These are phyloP conservation scores for Darevskia nairensis DNA, from an alignment of 2,797 vertebrate species.

Conservation along the genomic window DNA sequence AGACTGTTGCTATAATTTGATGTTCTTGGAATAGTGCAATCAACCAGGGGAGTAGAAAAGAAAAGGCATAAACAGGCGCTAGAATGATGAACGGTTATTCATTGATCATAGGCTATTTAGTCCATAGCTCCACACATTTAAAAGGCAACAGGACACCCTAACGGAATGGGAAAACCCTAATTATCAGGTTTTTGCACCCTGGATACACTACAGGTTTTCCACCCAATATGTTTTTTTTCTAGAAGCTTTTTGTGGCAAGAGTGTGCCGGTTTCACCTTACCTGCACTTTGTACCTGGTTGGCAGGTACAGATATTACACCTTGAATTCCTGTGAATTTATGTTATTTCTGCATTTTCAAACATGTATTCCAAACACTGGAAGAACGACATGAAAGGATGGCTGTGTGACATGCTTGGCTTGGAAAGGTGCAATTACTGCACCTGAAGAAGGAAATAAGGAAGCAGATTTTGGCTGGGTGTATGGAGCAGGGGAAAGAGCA, in stretches of 20 bases:
- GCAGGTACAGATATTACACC: neutral
- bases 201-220: no score
- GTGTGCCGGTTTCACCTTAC: neutral
- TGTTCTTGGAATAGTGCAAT: constrained; percentile 23
- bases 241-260: neutral
- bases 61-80: neutral
- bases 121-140: neutral
- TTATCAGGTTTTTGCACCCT: neutral
- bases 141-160: neutral
- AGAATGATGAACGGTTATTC: neutral
- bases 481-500: constrained; percentile 58
- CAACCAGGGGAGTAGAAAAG: neutral
- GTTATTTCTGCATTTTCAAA: neutral
- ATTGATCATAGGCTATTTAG: constrained; percentile 8
- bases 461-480: constrained; percentile 44
- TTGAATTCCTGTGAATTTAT: neutral
- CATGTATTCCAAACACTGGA: neutral
- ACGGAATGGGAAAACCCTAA: neutral
- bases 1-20: constrained; percentile 21
- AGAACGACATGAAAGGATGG: neutral
- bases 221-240: neutral
- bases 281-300: neutral
- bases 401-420: neutral
- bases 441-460: neutral
- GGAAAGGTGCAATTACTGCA: neutral